phyloP scores from a whole-genome alignment of 2,797 vertebrate genomes.

The Amblyopsis hoosieri region DNA sequence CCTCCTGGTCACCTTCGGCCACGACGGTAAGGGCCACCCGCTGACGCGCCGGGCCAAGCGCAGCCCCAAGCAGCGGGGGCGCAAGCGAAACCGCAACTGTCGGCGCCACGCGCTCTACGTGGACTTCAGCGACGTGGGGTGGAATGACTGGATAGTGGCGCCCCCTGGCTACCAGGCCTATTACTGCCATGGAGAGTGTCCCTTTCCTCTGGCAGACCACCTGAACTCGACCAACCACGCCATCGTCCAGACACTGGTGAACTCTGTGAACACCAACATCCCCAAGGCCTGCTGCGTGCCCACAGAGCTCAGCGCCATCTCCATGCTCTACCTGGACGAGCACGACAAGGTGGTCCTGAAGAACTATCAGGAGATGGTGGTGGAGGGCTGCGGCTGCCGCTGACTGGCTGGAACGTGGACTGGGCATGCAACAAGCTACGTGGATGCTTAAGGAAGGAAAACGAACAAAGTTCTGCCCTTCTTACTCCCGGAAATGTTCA shows the following conservation, averaged over 20 bases:
- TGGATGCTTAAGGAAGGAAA: constrained; percentile 33
- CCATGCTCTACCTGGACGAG: constrained; percentile 98
- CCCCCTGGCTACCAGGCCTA: constrained; percentile 98
- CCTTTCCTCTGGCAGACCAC: constrained; percentile 98
- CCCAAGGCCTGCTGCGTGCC: constrained; percentile 98
- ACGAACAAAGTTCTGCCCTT: constrained; percentile 42
- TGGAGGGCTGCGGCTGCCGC: constrained; percentile 98
- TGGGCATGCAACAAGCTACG: constrained; percentile 45
- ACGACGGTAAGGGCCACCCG: constrained; percentile 93
- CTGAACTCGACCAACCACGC: constrained; percentile 99
- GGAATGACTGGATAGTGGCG: constrained; percentile 99
- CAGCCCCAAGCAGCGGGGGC: constrained; percentile 84
- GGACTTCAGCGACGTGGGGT: constrained; percentile 98
- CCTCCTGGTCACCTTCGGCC: constrained; percentile 95
- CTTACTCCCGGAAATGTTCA: constrained; percentile 74
- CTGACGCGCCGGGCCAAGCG: constrained; percentile 88
- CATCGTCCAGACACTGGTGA: constrained; percentile 99
- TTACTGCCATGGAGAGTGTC: constrained; percentile 98
- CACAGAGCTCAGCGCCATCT: constrained; percentile 98
- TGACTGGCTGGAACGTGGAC: constrained; percentile 65
- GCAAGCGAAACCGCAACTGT: constrained; percentile 95
- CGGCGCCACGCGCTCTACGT: constrained; percentile 94
- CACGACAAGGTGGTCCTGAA: constrained; percentile 99
- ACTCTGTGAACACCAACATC: constrained; percentile 98
- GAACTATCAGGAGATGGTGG: constrained; percentile 99